Base-by-base conservation (phyloP, 2,888 invertebrate genomes). In the Arrhopalites spinosus region DNA sequence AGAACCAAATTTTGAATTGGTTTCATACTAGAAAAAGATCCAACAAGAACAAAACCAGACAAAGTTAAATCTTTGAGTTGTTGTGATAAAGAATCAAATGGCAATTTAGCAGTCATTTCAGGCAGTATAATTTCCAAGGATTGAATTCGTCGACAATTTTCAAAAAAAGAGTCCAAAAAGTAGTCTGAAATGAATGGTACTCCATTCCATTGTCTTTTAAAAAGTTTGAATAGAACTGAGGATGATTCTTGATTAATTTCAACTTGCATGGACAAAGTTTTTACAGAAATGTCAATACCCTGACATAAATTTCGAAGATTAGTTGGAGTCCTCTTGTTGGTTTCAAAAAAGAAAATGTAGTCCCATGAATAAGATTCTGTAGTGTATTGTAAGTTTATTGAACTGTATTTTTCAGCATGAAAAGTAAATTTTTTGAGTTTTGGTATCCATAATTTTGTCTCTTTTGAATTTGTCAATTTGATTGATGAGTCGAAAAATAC, bases 361-460 rank as follows among this genome's bases (percentile, higher is more conserved):
- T 74, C 74, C 74, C 74, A 74, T 27, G 74, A 66, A 43, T 74
- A 74, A 30, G 67, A 36, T 47, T 74, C 74, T 8, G 67, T 56
- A 8, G 30, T 45, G 47, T 67, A 74, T 23, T n/a, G 25, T 15
- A 56, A 47, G 47, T 15, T 66, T 66, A 20, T 47, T 47, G 2
- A n/a, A 56, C 17, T 13, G 67, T 20, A 30, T 36, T 67, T 67
- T 74, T 74, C 8, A 36, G 25, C 5, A 50, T 15, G 45, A n/a
- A 74, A 74, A 2, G 23, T 17, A n/a, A 74, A 74, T 27, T 66
- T 74, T 29, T 29, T 74, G 8, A 74, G 29, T 20, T 53, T 74
- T 2, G 74, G 74, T 13, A 74, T 20, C 74, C 74, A 74, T 15
- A 74, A 29, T 56, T 67, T 66, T 1, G 47, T 47, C 30, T 20